These are phyloP conservation scores for Trissolcus japonicus DNA, from an alignment of 2,888 invertebrate species.

Conservation along the genomic window DNA sequence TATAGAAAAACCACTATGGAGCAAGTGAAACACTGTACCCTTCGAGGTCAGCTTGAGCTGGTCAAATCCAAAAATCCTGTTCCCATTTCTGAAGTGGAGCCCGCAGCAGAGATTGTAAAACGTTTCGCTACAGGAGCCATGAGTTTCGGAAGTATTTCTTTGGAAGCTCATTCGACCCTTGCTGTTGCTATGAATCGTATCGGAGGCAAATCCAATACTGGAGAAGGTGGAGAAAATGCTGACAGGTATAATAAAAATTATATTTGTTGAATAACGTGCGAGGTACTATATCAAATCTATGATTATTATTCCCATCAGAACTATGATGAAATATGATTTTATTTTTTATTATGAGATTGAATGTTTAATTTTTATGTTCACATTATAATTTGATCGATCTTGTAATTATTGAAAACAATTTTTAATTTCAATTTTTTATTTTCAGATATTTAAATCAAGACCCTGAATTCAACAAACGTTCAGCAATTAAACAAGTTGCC, in stretches of 20 bases:
- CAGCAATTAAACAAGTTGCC: slow-evolving; percentile 99
- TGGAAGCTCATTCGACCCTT: slow-evolving; percentile 96
- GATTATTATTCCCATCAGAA: too few relatives aligned
- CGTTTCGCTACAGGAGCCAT: slow-evolving; percentile 93
- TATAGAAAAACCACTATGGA: slow-evolving; percentile 91
- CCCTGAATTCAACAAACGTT: slow-evolving; percentile 88
- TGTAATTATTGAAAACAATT: neutral
- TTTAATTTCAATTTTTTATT: neutral
- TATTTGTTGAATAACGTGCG: neutral
- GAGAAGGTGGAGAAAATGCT: slow-evolving; percentile 94
- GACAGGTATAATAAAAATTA: slow-evolving; percentile 78
- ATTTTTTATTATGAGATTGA: neutral
- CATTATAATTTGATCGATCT: too few relatives aligned
- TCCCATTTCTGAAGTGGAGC: slow-evolving; percentile 91
- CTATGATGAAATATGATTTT: too few relatives aligned
- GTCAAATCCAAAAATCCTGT: slow-evolving; percentile 87
- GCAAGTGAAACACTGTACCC: slow-evolving; percentile 89
- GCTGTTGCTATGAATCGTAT: slow-evolving; percentile 98
- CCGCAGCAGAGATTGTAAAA: slow-evolving; percentile 96
- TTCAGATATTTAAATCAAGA: slow-evolving; percentile 80
- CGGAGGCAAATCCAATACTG: slow-evolving; percentile 98
- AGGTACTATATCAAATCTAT: too few relatives aligned
- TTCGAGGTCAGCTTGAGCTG: slow-evolving; percentile 95
- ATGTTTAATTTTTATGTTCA: neutral
- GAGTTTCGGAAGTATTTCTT: slow-evolving; percentile 97